Percentiles rank a stretch among this genome's conserved stretches.
These are phyloP conservation scores for Enteromius treurensis DNA, from an alignment of 2,797 vertebrate genomes.

Conservation along the genomic window DNA sequence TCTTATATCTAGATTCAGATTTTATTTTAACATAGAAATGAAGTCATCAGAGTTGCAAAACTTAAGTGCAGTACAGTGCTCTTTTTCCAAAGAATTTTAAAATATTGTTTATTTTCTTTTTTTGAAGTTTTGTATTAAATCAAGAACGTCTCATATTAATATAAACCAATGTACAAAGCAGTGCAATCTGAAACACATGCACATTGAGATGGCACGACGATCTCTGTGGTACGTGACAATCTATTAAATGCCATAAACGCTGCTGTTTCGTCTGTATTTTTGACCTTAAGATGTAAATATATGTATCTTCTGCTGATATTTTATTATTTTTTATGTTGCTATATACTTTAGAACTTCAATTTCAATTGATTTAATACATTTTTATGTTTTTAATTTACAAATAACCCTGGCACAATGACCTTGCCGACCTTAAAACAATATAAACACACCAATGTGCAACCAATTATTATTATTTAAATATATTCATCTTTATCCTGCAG, in stretches of 20 bases:
- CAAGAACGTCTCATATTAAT: not conserved
- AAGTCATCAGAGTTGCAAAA: not conserved
- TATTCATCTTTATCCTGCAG: not conserved
- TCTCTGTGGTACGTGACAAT: not conserved
- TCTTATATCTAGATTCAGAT: not conserved
- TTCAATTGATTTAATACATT: not conserved
- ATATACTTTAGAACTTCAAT: no score
- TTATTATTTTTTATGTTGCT: not conserved
- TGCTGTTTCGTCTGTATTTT: not conserved
- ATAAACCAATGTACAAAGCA: not conserved
- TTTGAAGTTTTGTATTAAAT: not conserved
- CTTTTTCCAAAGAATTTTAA: not conserved
- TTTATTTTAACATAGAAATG: not conserved
- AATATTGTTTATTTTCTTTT: not conserved
- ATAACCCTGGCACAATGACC: not conserved
- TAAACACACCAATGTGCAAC: not conserved
- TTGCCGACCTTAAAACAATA: not conserved
- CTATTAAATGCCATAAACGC: conserved; percentile 7
- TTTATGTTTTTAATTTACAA: no score
- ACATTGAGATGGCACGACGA: not conserved
- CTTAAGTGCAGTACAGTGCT: conserved; percentile 3
- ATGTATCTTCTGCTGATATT: not conserved
- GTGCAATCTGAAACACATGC: not conserved
- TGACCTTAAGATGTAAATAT: not conserved
- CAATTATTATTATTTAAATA: no score